Conservation (phyloP, 2,113 vertebrate genomes). For the Centropus bengalensis region DNA sequence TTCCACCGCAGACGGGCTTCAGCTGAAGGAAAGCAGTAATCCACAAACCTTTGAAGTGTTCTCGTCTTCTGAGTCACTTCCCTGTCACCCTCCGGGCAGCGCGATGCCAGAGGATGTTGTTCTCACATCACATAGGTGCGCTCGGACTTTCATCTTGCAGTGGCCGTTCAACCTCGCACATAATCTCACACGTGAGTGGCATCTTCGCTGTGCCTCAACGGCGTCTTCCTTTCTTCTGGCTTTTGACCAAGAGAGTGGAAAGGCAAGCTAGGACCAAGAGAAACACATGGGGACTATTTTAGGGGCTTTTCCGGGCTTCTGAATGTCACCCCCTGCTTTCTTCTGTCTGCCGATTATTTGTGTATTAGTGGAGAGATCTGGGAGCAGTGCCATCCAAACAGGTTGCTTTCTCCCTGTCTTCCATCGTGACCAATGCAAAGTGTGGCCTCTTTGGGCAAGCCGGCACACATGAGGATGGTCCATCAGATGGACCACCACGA, state of each 20-base stretch:
- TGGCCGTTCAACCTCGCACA: not conserved
- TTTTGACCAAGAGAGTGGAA: not conserved
- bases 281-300: not conserved
- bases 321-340: not conserved
- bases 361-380: not conserved
- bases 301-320: not conserved
- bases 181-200: not conserved
- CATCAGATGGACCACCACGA: accelerated
- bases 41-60: not conserved
- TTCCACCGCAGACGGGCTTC: not conserved
- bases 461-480: not conserved
- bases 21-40: slow-evolving; percentile 9
- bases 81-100: not conserved
- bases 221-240: not conserved
- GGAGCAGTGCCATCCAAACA: not conserved
- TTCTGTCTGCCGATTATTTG: not conserved
- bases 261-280: not conserved
- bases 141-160: not conserved
- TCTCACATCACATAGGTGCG: accelerated
- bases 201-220: not conserved
- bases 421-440: not conserved
- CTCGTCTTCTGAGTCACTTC: slow-evolving; percentile 12
- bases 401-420: not conserved
- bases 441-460: not conserved
- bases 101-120: not conserved